Percentiles rank a stretch among this genome's conserved stretches.
Conservation (phyloP, 2,113 vertebrate genomes). For the Hylia prasina region DNA sequence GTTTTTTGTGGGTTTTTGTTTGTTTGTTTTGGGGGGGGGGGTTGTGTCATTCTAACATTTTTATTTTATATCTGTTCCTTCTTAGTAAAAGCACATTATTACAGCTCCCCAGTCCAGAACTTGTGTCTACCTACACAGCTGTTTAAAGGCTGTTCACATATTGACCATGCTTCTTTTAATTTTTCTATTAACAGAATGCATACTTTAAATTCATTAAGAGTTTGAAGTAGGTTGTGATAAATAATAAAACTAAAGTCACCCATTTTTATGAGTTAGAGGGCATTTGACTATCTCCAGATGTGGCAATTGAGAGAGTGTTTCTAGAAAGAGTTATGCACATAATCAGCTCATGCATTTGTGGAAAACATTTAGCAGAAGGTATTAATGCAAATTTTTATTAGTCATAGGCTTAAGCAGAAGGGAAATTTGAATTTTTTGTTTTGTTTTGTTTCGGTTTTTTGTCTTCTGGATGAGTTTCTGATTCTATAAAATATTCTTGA, state of each 20-base stretch:
- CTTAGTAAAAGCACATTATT: neutral
- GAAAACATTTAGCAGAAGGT: neutral
- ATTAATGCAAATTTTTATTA: neutral
- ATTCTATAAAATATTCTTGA: neutral
- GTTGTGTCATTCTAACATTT: neutral
- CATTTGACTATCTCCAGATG: neutral
- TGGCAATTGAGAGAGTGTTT: neutral
- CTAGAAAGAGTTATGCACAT: neutral
- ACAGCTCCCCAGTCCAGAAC: neutral
- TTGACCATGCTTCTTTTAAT: neutral
- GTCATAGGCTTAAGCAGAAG: neutral
- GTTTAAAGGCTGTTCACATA: neutral
- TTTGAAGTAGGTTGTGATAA: neutral
- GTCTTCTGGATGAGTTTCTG: neutral
- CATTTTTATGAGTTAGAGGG: neutral
- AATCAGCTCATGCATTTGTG: neutral
- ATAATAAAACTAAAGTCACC: neutral
- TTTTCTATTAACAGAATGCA: neutral
- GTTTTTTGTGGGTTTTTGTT: too few species aligned
- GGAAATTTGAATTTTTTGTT: too few species aligned
- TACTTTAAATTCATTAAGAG: neutral
- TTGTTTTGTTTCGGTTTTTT: too few species aligned
- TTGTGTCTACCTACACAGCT: neutral
- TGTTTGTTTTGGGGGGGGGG: too few species aligned
- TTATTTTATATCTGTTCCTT: neutral